Evolutionary conservation across 2,888 invertebrate genomes (phyloP).

Genomic region (Drosophila infuscata): DNA sequence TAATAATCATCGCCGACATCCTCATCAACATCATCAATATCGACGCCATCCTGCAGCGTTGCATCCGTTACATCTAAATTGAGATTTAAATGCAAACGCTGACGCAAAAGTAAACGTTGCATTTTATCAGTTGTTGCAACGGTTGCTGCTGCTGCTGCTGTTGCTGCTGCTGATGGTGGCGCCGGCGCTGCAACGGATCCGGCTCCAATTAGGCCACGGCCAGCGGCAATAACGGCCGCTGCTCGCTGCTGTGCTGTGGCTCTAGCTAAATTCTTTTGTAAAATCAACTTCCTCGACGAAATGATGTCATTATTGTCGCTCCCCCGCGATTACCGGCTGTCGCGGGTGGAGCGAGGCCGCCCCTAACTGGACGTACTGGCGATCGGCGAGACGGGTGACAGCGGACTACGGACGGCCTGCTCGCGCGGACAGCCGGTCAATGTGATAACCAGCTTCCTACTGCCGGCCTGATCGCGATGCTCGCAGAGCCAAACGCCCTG

Average conservation of each 20-base stretch:
- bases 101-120: slow-evolving; percentile 79
- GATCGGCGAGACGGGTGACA: slow-evolving; percentile 93
- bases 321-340: slow-evolving; percentile 86
- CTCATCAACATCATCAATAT: slow-evolving; percentile 78
- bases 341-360: slow-evolving; percentile 88
- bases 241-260: slow-evolving; percentile 83
- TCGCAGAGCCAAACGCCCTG: slow-evolving; percentile 99
- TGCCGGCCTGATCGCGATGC: slow-evolving; percentile 98
- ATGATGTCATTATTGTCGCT: slow-evolving; percentile 86
- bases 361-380: slow-evolving; percentile 97
- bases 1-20: slow-evolving; percentile 66
- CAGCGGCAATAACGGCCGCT: slow-evolving; percentile 75
- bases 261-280: slow-evolving; percentile 85
- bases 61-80: slow-evolving; percentile 76
- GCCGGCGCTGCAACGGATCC: slow-evolving; percentile 47
- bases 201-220: slow-evolving; percentile 62
- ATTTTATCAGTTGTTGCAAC: slow-evolving; percentile 54
- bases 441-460: slow-evolving; percentile 95
- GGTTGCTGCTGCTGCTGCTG: background rate
- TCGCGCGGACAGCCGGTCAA: slow-evolving; percentile 95
- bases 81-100: slow-evolving; percentile 82
- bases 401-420: slow-evolving; percentile 91
- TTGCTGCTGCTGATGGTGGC: slow-evolving; percentile 27
- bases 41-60: slow-evolving; percentile 76
- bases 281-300: slow-evolving; percentile 85